These are phyloP conservation scores for Notodonta dromedarius DNA, from an alignment of 2,888 invertebrate genomes.

Conservation along the genomic window DNA sequence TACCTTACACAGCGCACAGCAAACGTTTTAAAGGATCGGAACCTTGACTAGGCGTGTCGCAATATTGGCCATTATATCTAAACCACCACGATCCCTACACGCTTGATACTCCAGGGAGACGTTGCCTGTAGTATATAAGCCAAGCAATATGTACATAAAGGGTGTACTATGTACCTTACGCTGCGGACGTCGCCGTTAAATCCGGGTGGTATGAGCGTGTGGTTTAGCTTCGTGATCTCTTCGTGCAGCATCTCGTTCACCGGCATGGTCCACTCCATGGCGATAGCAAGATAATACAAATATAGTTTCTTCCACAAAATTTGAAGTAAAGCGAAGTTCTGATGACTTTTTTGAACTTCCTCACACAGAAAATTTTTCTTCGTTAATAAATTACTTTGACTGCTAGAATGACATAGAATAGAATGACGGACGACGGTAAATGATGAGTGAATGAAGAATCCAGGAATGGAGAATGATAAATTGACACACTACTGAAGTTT, in stretches of 20 bases:
- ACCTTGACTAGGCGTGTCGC: slow-evolving; percentile 26
- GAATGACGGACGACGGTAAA: too few species aligned
- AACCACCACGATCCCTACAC: neutral
- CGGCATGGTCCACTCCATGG: slow-evolving; percentile 49
- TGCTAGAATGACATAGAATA: too few species aligned
- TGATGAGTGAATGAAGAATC: too few species aligned
- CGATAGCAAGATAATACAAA: neutral
- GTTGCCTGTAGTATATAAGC: neutral
- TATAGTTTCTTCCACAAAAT: too few species aligned
- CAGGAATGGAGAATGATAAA: too few species aligned
- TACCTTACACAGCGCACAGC: neutral
- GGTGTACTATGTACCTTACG: slow-evolving; percentile 45
- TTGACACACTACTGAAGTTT: too few species aligned
- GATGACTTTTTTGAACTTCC: too few species aligned
- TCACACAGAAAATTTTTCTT: too few species aligned
- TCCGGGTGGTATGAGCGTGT: slow-evolving; percentile 55
- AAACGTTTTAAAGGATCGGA: slow-evolving; percentile 13
- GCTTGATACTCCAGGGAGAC: neutral
- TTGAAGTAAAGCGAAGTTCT: too few species aligned
- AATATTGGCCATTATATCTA: slow-evolving; percentile 10
- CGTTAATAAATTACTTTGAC: too few species aligned
- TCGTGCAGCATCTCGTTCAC: slow-evolving; percentile 57
- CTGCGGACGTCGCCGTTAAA: slow-evolving; percentile 54
- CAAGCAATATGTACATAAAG: neutral
- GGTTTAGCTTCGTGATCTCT: slow-evolving; percentile 57